These are phyloP conservation scores for Ametastegia equiseti DNA, from an alignment of 2,888 invertebrate species.

Conservation along the genomic window DNA sequence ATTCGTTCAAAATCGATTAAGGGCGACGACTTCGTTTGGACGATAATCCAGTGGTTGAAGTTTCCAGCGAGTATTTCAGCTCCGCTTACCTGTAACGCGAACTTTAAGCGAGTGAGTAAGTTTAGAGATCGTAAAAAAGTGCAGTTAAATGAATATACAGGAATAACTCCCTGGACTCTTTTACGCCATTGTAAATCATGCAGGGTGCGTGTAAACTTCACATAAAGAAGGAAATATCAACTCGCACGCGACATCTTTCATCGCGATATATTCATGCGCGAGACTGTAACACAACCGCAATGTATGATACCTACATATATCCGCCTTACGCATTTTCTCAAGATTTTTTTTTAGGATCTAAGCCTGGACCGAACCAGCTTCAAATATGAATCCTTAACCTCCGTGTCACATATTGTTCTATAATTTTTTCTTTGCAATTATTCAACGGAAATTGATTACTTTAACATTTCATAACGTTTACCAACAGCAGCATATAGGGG, in stretches of 20 bases:
- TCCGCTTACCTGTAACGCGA: background rate
- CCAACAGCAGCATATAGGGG: background rate
- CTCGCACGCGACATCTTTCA: conserved; percentile 40
- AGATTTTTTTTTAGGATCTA: background rate
- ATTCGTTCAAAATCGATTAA: background rate
- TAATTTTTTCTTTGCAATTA: background rate
- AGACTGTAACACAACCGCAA: background rate
- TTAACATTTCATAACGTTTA: background rate
- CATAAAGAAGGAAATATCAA: conserved; percentile 26
- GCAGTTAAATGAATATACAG: conserved; percentile 16
- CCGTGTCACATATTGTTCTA: background rate
- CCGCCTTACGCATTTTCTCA: background rate
- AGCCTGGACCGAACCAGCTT: background rate
- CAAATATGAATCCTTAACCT: background rate
- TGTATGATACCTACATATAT: background rate
- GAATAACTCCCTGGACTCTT: background rate
- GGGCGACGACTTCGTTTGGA: background rate
- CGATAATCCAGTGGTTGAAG: background rate
- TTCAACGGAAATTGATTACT: background rate
- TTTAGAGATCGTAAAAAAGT: background rate
- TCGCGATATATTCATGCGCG: conserved; percentile 23
- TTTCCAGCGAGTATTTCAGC: background rate
- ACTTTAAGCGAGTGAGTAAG: background rate
- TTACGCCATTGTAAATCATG: conserved; percentile 19
- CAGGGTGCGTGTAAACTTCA: conserved; percentile 11